Percentiles rank a stretch among this genome's conserved stretches.
These are phyloP conservation scores for Leptocoma aspasia DNA, from an alignment of 2,113 vertebrate species.

Conservation along the genomic window DNA sequence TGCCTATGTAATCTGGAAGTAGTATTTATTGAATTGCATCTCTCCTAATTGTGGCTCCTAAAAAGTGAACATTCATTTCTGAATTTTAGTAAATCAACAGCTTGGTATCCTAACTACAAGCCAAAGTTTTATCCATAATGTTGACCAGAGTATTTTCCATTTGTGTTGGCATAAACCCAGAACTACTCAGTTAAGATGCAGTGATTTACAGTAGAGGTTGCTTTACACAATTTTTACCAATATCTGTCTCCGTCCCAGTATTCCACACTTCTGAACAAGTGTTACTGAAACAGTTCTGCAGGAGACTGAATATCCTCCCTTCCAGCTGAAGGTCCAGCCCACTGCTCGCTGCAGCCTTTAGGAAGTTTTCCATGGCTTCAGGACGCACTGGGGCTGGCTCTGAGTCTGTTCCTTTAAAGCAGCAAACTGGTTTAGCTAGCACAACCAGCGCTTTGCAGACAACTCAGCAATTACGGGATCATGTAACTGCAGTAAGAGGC, in stretches of 20 bases:
- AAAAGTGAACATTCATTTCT: not conserved
- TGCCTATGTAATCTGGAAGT: not conserved
- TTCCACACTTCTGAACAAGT: not conserved
- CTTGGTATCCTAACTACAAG: not conserved
- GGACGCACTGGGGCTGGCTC: not conserved
- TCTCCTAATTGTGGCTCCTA: not conserved
- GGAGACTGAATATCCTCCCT: not conserved
- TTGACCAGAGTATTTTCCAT: not conserved
- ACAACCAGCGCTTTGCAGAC: slow-evolving; percentile 48
- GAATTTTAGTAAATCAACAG: not conserved
- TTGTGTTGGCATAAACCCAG: not conserved
- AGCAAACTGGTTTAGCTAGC: slow-evolving; percentile 63
- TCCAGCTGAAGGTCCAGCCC: not conserved
- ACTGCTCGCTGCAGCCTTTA: not conserved
- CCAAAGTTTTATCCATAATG: not conserved
- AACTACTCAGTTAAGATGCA: not conserved
- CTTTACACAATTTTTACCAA: not conserved
- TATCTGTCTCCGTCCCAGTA: not conserved
- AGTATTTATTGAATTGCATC: not conserved
- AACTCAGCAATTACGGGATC: slow-evolving; percentile 56
- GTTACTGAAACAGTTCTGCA: not conserved
- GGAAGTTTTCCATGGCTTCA: slow-evolving; percentile 41
- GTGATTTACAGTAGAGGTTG: not conserved
- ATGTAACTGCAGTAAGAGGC: slow-evolving; percentile 50
- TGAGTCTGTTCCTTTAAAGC: slow-evolving; percentile 28